Evolutionary conservation across 1,140 invertebrate genomes (phyloP), one percentile per base, ranked within the genome.

Genomic region (Listronotus oregonensis): DNA sequence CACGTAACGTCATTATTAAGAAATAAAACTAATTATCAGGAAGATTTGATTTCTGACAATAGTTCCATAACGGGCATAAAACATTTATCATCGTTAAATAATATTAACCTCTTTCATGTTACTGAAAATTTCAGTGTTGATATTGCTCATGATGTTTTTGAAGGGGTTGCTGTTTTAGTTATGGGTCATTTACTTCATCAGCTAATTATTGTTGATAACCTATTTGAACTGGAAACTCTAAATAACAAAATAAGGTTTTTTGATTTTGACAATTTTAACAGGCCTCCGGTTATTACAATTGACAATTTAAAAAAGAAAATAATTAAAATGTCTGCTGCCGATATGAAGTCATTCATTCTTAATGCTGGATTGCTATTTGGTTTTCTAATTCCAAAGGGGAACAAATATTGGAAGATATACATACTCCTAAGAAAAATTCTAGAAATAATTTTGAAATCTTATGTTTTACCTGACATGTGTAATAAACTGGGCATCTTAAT

Each of bases 91-190:
- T 9, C 43, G n/a, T 62, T 40, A 1, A 51, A 62, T 62, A 15
- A 37, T 17, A 11, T 62, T 3, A n/a, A 51, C 18, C 18, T 8
- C 12, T 62, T 62, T 44, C 47, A 62, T 51, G 59, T 62, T 14
- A 43, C 34, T 12, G 21, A 51, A 52, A 52, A 52, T 34, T 52
- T 3, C 15, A 21, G 21, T 52, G 50, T 52, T n/a, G 50, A 52
- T 31, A 34, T 52, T 31, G 15, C 31, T 7, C 50, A 52, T 15
- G 50, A 52, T 15, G n/a, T 52, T 9, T 52, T 52, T 52, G 50
- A 52, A 52, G 18, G 50, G 1, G 50, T 52, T 9, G 9, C 9
- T 52, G 11, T 10, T 52, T 27, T 12, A 21, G 21, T 12, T 27
- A n/a, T 52, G 50, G 7, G 8, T 10, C 6, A n/a, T n/a, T 21